A percentile compares a stretch with the other conserved stretches of the same genome.
Evolutionary conservation across 64 coral and sea anemone species (phyloP).

Genomic region (Acropora yongei): DNA sequence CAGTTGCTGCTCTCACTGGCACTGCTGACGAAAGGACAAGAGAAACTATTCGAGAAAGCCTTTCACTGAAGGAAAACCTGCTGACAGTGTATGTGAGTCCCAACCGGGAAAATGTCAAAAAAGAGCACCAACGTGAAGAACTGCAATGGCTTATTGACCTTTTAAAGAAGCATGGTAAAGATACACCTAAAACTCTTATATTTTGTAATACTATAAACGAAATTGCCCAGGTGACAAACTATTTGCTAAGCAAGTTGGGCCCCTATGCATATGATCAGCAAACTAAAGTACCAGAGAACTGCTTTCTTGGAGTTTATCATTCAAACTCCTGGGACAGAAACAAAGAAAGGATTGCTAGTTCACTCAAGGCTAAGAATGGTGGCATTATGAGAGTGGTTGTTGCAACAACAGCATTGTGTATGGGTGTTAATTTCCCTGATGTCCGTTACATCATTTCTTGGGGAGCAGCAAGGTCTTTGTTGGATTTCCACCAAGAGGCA

Average conservation of each 20-base stretch:
- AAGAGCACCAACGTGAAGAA: conserved; percentile 3
- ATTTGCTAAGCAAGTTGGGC: conserved; percentile 13
- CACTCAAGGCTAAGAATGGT: conserved; percentile 18
- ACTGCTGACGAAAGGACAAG: conserved; percentile 17
- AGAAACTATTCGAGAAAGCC: neutral
- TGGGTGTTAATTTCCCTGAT: no score
- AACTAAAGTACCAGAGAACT: neutral
- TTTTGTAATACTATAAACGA: conserved; percentile 64
- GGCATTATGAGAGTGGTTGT: conserved; percentile 20
- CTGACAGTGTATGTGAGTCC: conserved; percentile 28
- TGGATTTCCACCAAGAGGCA: no score
- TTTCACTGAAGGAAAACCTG: neutral
- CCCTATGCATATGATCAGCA: neutral
- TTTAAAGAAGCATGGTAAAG: neutral
- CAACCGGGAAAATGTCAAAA: conserved; percentile 28
- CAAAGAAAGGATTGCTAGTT: neutral
- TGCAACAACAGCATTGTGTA: conserved; percentile 44
- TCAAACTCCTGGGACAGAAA: no score
- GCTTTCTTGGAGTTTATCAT: no score
- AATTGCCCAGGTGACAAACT: conserved; percentile 26
- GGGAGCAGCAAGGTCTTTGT: no score
- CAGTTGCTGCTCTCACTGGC: conserved; percentile 21
- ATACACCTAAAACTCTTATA: conserved; percentile 36
- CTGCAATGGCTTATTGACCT: conserved; percentile 37
- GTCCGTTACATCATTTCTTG: no score